Evolutionary conservation across 2,797 vertebrate genomes (phyloP).

Genomic region (Premnoplex brunnescens): DNA sequence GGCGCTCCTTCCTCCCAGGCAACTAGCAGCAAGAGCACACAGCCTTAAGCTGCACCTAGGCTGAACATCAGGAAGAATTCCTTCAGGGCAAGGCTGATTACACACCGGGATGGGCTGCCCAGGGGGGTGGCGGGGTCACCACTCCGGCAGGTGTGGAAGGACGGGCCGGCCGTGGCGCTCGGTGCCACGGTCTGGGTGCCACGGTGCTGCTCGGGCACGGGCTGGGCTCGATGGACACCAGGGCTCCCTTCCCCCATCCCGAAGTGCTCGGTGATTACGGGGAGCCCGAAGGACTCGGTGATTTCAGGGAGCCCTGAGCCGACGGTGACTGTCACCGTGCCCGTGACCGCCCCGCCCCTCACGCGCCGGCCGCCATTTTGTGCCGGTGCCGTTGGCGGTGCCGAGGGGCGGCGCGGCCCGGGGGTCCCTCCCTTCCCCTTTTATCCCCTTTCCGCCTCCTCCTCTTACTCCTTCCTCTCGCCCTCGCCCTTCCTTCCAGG

Average conservation of each 20-base stretch:
- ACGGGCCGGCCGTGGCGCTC: neutral
- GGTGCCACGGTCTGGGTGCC: rapidly evolving
- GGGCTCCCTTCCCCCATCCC: rapidly evolving
- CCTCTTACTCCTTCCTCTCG: neutral
- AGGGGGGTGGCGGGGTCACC: too few relatives aligned
- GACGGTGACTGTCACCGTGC: too few relatives aligned
- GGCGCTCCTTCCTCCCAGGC: neutral
- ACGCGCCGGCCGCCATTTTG: conserved; percentile 72
- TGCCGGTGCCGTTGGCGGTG: neutral
- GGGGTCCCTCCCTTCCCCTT: neutral
- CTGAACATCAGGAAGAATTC: neutral
- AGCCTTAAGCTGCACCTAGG: neutral
- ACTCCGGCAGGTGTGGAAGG: neutral
- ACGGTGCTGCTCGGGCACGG: neutral
- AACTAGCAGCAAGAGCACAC: neutral
- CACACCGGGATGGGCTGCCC: too few relatives aligned
- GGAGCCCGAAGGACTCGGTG: too few relatives aligned
- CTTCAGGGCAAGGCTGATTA: neutral
- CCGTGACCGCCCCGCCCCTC: too few relatives aligned
- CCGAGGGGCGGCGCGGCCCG: neutral
- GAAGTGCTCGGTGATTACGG: rapidly evolving
- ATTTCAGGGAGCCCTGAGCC: too few relatives aligned
- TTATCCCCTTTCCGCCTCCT: neutral
- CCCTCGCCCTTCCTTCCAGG: rapidly evolving
- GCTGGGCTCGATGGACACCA: rapidly evolving